phyloP scores from a whole-genome alignment of 2,797 vertebrate species.

The Phalanger gymnotis region DNA sequence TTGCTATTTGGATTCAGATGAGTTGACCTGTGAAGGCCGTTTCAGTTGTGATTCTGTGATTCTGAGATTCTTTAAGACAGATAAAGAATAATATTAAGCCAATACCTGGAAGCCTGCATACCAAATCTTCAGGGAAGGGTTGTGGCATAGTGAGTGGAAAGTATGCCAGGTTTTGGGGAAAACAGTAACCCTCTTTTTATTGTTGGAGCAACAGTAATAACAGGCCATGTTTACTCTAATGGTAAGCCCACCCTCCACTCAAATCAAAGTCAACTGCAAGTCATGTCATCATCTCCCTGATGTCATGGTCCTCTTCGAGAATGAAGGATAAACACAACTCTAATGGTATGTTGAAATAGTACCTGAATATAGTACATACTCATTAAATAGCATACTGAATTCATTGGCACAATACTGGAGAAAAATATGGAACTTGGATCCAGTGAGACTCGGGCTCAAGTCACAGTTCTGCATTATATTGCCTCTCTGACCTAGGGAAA shows the following conservation, averaged over 20 bases:
- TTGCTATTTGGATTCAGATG: not conserved
- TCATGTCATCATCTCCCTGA: too few relatives aligned
- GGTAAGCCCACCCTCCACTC: too few relatives aligned
- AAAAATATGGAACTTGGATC: not conserved
- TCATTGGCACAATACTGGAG: not conserved
- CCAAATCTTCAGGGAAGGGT: not conserved
- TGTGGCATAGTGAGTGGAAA: not conserved
- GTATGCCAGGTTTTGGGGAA: not conserved
- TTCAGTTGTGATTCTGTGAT: not conserved
- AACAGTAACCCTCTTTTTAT: not conserved
- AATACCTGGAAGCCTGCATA: not conserved
- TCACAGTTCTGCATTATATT: not conserved
- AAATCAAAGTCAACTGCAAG: too few relatives aligned
- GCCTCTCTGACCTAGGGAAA: not conserved
- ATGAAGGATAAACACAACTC: too few relatives aligned
- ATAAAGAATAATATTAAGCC: not conserved
- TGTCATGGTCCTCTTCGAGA: too few relatives aligned
- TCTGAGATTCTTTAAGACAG: not conserved
- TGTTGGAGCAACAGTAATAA: not conserved
- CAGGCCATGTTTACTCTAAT: not conserved
- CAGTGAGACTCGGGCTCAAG: not conserved
- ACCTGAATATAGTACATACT: not conserved
- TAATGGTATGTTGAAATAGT: not conserved
- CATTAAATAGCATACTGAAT: not conserved
- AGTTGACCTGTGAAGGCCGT: not conserved